phyloP scores from a whole-genome alignment of 2,797 vertebrate genomes.

The Chrosomus eos region DNA sequence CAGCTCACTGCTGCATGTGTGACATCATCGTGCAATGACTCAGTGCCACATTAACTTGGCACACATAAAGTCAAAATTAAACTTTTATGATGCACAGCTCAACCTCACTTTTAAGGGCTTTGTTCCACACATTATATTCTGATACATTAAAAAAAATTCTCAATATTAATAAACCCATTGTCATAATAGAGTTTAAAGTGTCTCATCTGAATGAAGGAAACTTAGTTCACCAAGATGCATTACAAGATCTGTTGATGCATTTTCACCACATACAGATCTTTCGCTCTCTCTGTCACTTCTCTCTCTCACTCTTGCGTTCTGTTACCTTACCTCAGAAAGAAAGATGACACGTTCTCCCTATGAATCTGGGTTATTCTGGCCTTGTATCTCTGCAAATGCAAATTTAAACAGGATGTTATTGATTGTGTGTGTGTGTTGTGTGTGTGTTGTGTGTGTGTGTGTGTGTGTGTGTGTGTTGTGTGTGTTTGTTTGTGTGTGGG shows the following conservation, averaged over 20 bases:
- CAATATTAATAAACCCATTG: background rate
- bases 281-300: constrained; percentile 20
- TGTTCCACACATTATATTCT: background rate
- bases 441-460: background rate
- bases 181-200: background rate
- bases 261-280: background rate
- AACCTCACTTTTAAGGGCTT: constrained; percentile 7
- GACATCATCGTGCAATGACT: constrained; percentile 16
- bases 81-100: constrained; percentile 21
- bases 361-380: constrained; percentile 76
- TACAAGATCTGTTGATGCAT: constrained; percentile 2
- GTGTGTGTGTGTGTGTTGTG: background rate
- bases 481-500: background rate
- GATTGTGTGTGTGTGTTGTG: constrained; percentile 70
- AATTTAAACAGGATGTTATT: constrained; percentile 80
- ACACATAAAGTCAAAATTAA: constrained; percentile 2
- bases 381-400: constrained; percentile 71
- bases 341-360: background rate
- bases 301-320: constrained; percentile 13
- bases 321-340: constrained; percentile 8
- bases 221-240: background rate
- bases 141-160: background rate
- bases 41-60: background rate
- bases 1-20: background rate
- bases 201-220: background rate